These are phyloP conservation scores for Penaeus japonicus DNA, from an alignment of 1,140 invertebrate species.

Conservation along the genomic window DNA sequence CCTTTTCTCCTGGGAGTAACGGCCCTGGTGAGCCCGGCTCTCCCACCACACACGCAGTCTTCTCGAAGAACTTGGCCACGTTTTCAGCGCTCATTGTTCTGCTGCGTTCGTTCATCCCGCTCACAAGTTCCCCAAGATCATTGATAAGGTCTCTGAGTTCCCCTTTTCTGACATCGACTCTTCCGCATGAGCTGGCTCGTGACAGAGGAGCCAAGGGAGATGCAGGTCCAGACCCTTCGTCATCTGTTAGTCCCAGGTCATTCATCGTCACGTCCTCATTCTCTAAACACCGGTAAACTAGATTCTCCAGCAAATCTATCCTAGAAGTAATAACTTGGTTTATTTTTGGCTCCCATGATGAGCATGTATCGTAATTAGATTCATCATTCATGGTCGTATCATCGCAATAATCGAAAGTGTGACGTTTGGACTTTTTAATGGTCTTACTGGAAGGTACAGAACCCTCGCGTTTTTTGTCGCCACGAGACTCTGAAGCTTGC, in stretches of 20 bases:
- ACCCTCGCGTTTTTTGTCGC: no score
- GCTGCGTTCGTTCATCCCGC: conserved; percentile 13
- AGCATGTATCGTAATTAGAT: not conserved
- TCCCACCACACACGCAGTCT: conserved; percentile 1
- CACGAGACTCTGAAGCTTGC: no score
- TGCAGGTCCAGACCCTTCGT: not conserved
- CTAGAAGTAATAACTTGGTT: not conserved
- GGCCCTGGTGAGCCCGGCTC: not conserved
- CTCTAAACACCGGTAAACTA: not conserved
- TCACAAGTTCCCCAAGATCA: conserved; percentile 7
- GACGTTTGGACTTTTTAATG: no score
- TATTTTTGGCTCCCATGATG: conserved; percentile 32
- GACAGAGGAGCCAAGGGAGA: not conserved
- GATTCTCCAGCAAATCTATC: not conserved
- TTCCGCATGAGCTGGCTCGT: not conserved
- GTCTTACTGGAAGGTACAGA: no score
- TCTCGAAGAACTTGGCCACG: conserved; percentile 20
- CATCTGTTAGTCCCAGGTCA: not conserved
- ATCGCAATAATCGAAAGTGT: no score
- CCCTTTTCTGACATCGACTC: not conserved
- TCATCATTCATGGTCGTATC: not conserved
- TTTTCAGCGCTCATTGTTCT: conserved; percentile 17
- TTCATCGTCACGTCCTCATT: not conserved
- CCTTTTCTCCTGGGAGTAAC: not conserved
- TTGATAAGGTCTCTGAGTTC: conserved; percentile 3